Percentiles rank a stretch among this genome's conserved stretches.
phyloP scores from a whole-genome alignment of 2,113 vertebrate species.

The Chaetodon auriga region DNA sequence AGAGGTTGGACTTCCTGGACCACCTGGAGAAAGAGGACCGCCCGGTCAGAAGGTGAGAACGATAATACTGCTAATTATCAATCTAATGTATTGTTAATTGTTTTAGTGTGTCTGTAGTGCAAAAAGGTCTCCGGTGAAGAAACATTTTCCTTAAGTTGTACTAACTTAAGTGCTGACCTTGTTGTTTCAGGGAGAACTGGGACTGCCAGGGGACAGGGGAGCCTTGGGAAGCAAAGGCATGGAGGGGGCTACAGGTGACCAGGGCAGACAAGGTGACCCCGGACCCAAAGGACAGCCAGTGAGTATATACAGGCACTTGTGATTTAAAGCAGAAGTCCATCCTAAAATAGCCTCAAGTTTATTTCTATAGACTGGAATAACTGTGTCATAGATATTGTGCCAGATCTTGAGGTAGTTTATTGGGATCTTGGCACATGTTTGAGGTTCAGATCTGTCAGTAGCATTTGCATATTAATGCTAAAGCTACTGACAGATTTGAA shows the following conservation, averaged over 20 bases:
- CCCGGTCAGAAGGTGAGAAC: constrained; percentile 89
- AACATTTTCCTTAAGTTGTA: background rate
- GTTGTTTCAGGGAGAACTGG: constrained; percentile 89
- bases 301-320: constrained; percentile 63
- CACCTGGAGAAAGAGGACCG: constrained; percentile 86
- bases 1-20: constrained; percentile 87
- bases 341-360: background rate
- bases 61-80: background rate
- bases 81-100: background rate
- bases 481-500: background rate
- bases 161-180: background rate
- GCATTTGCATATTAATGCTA: background rate
- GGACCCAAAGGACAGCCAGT: constrained; percentile 92
- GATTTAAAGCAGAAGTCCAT: background rate
- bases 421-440: background rate
- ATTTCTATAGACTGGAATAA: background rate
- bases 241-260: constrained; percentile 89
- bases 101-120: background rate
- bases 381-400: background rate
- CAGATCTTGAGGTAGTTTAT: background rate
- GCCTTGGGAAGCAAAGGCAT: constrained; percentile 87
- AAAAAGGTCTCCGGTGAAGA: background rate
- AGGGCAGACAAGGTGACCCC: constrained; percentile 88
- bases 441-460: background rate
- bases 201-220: constrained; percentile 90